Percentiles rank a stretch among this genome's conserved stretches.
Conservation (phyloP, 2,888 invertebrate genomes). For the Andricus quercusramuli region DNA sequence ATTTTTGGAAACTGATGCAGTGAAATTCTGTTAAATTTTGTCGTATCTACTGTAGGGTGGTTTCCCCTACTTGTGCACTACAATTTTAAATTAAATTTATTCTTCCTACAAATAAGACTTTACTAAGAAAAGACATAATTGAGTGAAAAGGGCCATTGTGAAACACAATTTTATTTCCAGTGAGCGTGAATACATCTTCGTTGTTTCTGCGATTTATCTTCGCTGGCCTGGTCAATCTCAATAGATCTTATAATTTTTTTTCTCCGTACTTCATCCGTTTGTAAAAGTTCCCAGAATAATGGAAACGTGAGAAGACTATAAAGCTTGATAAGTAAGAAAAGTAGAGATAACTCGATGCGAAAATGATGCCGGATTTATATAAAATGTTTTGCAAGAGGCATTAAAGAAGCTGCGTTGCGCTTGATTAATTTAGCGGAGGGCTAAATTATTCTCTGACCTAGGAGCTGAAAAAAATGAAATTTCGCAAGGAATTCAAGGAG, state of each 20-base stretch:
- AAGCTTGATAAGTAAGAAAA: conserved; percentile 27
- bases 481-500: not conserved
- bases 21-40: no score
- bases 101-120: not conserved
- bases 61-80: no score
- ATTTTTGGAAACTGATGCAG: no score
- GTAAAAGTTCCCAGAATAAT: conserved; percentile 61
- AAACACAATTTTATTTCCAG: conserved; percentile 10
- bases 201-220: conserved; percentile 11
- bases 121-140: not conserved
- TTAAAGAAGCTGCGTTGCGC: not conserved
- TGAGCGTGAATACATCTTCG: conserved; percentile 2
- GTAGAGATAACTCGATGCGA: not conserved
- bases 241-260: conserved; percentile 31
- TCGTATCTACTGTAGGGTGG: no score
- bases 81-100: not conserved
- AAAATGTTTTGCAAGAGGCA: not conserved
- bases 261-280: not conserved
- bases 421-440: not conserved
- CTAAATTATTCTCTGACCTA: not conserved
- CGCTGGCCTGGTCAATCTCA: conserved; percentile 24
- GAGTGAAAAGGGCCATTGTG: not conserved
- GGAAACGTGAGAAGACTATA: conserved; percentile 62
- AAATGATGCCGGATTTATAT: conserved; percentile 4
- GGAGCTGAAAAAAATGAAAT: not conserved